phyloP scores from a whole-genome alignment of 2,113 vertebrate genomes.

The Hypomesus transpacificus region DNA sequence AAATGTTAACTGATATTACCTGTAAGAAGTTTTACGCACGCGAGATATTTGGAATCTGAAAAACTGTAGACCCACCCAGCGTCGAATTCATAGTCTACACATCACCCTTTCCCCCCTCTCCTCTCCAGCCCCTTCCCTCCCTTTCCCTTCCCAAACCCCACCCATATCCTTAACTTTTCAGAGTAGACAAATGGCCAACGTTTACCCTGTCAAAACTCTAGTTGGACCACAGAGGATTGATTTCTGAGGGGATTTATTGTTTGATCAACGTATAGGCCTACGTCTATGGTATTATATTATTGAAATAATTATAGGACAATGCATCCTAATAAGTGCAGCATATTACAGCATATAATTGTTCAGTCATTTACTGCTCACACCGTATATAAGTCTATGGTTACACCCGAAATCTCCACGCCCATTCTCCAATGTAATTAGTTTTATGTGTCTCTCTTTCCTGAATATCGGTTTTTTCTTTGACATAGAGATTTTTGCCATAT shows the following conservation, averaged over 20 bases:
- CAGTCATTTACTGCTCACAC: too few relatives aligned
- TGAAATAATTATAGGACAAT: too few relatives aligned
- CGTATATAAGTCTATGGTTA: too few relatives aligned
- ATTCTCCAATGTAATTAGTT: too few relatives aligned
- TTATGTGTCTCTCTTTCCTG: too few relatives aligned
- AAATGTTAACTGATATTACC: slow-evolving; percentile 46
- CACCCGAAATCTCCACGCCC: too few relatives aligned
- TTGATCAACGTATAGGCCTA: neutral
- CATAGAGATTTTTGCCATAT: too few relatives aligned
- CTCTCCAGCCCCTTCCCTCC: slow-evolving; percentile 44
- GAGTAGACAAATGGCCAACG: slow-evolving; percentile 23
- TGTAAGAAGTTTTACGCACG: slow-evolving; percentile 51
- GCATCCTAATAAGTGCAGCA: too few relatives aligned
- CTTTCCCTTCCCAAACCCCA: slow-evolving; percentile 54
- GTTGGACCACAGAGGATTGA: slow-evolving; percentile 10
- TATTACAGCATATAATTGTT: too few relatives aligned
- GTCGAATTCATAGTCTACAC: slow-evolving; percentile 54
- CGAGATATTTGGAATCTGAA: slow-evolving; percentile 56
- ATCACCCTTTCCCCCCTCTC: slow-evolving; percentile 49
- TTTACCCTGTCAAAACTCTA: slow-evolving; percentile 14
- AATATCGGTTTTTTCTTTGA: too few relatives aligned
- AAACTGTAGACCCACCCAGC: slow-evolving; percentile 62
- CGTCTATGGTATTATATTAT: too few relatives aligned
- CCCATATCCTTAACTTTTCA: slow-evolving; percentile 53
- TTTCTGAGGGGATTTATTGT: neutral